Base-by-base conservation (phyloP, 1,140 invertebrate genomes). In the Agrypnia vestita region DNA sequence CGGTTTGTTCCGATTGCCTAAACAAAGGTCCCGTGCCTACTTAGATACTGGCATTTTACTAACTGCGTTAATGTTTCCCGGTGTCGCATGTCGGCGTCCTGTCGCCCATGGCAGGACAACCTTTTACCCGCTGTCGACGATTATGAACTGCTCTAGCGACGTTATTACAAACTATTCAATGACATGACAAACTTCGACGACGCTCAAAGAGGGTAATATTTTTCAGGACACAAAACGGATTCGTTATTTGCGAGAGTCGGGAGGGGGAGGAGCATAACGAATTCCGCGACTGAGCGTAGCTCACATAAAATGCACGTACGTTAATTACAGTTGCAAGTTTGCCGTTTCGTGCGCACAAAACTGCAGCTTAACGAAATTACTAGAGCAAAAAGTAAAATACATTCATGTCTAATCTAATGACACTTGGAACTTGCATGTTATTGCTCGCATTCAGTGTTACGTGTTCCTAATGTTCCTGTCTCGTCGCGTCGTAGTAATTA, bases 321-420 rank as follows among this genome's bases (percentile, higher is more conserved):
- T 56, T 74, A 74, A 74, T 74, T 74, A 74, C 64, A 15, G 51
- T 56, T 21, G 21, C 71, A 25, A 74, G 71, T 74, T 74, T 74
- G 71, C 35, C 51, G 21, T 74, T 74, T 44, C 53, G 71, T 74
- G 71, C 71, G 43, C 71, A 44, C 51, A 74, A 72, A 53, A 55
- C 71, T 74, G 53, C 49, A 44, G 71, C 67, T 56, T 25, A 74
- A 74, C 71, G 53, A 74, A 74, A 74, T 74, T 74, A 56, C 51
- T 44, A 43, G 53, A 55, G 71, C 71, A 56, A 59, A 74, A 56
- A 49, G 53, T 74, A 74, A 74, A 21, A 56, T 56, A 51, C 19
- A 19, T 71, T 71, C 46, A 51, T 25, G 44, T 71, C 67, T 71
- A 49, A 71, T 49, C 67, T 71, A 71, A 71, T 71, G 67, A 71